Evolutionary conservation across 2,797 vertebrate genomes (phyloP).

Genomic region (Crenuchus spilurus): DNA sequence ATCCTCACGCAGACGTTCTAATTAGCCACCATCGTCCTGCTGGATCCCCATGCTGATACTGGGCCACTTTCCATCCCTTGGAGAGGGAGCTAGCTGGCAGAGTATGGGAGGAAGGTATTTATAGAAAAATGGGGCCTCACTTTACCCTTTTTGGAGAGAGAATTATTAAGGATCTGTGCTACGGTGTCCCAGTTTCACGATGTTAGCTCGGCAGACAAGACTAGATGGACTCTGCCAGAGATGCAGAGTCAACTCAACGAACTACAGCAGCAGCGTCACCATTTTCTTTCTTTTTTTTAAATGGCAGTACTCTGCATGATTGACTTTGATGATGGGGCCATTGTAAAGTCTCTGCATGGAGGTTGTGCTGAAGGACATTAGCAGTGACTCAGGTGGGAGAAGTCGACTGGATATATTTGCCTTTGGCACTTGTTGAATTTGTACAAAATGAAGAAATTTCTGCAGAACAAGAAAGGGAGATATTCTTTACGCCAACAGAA

Average conservation of each 20-base stretch:
- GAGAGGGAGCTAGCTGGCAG: slow-evolving; percentile 79
- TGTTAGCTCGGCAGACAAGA: slow-evolving; percentile 77
- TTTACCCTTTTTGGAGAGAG: slow-evolving; percentile 83
- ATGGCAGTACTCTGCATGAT: slow-evolving; percentile 54
- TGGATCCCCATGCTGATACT: slow-evolving; percentile 76
- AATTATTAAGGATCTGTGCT: slow-evolving; percentile 80
- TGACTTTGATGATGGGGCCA: slow-evolving; percentile 57
- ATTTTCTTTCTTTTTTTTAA: slow-evolving; percentile 52
- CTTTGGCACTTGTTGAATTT: slow-evolving; percentile 47
- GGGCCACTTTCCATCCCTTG: slow-evolving; percentile 80
- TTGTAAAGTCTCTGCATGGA: slow-evolving; percentile 35
- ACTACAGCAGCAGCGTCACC: slow-evolving; percentile 68
- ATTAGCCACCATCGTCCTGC: slow-evolving; percentile 73
- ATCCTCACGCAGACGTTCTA: slow-evolving; percentile 70
- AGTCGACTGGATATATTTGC: slow-evolving; percentile 58
- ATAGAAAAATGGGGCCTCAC: slow-evolving; percentile 86
- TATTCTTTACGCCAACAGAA: slow-evolving; percentile 72
- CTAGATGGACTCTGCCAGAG: slow-evolving; percentile 62
- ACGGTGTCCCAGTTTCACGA: slow-evolving; percentile 83
- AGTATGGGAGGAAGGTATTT: slow-evolving; percentile 81
- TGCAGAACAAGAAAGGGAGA: slow-evolving; percentile 73
- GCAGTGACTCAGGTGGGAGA: slow-evolving; percentile 41
- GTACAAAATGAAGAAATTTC: slow-evolving; percentile 75
- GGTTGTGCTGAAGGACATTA: slow-evolving; percentile 23
- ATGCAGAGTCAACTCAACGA: slow-evolving; percentile 70